Evolutionary conservation across 2,113 vertebrate species (phyloP).

Genomic region (Hylia prasina): DNA sequence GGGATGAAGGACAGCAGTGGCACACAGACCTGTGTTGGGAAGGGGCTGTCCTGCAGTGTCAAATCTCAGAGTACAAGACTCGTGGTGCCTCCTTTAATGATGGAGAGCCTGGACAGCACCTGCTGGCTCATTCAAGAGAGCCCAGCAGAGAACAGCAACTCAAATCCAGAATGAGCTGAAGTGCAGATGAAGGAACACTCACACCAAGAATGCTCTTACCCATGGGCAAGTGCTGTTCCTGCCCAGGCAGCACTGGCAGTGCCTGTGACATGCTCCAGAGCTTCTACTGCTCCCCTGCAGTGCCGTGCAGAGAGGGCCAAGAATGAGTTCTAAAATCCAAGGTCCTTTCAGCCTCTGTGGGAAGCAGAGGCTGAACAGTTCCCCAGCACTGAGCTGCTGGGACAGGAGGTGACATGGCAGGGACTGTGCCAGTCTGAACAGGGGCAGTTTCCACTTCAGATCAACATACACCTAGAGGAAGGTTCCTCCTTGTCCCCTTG

Average conservation of each 20-base stretch:
- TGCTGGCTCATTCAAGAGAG: neutral
- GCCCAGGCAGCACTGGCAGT: neutral
- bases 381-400: neutral
- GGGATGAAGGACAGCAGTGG: neutral
- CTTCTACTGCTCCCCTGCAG: neutral
- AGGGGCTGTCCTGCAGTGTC: neutral
- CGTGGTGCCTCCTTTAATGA: fast-evolving
- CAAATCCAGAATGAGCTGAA: neutral
- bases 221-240: neutral
- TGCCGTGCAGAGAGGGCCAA: neutral
- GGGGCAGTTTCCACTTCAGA: neutral
- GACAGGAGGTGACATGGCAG: neutral
- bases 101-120: neutral
- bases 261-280: neutral
- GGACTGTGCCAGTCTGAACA: neutral
- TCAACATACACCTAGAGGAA: neutral
- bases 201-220: neutral
- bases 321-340: neutral
- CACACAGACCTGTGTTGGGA: neutral
- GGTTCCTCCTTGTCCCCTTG: neutral
- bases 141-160: neutral
- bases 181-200: neutral
- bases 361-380: neutral
- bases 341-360: neutral
- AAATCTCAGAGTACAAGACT: neutral